Conservation (phyloP, 2,888 invertebrate species). For the Caenorhabditis doughertyi region DNA sequence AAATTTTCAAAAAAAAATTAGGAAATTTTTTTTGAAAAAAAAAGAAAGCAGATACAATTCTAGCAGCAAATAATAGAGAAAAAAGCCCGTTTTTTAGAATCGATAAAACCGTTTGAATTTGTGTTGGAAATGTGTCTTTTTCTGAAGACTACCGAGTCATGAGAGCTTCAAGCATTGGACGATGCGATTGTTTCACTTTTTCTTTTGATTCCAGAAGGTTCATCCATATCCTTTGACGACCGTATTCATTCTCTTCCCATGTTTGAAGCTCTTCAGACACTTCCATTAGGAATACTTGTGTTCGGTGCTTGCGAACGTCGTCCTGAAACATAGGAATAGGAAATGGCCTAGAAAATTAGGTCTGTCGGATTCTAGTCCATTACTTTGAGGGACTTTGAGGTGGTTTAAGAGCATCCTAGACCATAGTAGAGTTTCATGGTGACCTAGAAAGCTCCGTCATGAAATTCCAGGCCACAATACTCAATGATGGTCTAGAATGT, state of each 20-base stretch:
- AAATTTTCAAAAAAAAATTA: not conserved
- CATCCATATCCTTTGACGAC: constrained; percentile 78
- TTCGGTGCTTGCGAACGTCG: constrained; percentile 77
- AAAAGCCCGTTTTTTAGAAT: constrained; percentile 33
- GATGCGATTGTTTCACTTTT: constrained; percentile 73
- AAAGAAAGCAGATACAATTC: constrained; percentile 1
- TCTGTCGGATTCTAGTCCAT: too few species aligned
- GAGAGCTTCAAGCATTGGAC: constrained; percentile 66
- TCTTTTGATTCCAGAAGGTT: constrained; percentile 69
- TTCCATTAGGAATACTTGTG: constrained; percentile 76
- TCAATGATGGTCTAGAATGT: too few species aligned
- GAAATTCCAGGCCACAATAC: too few species aligned
- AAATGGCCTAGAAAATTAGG: too few species aligned
- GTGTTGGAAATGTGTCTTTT: not conserved
- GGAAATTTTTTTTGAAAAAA: not conserved
- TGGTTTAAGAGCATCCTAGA: too few species aligned
- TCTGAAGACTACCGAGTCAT: constrained; percentile 54
- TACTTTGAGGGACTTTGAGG: too few species aligned
- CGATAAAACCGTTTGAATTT: not conserved
- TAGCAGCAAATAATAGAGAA: too few species aligned
- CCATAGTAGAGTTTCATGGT: too few species aligned
- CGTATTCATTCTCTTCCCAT: constrained; percentile 78
- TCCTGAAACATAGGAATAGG: constrained; percentile 71
- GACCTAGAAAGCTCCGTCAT: too few species aligned
- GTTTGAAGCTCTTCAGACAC: constrained; percentile 74